A percentile compares a stretch with the other conserved stretches of the same genome.
Evolutionary conservation across 2,797 vertebrate species (phyloP).

Genomic region (Glyptemys insculpta): DNA sequence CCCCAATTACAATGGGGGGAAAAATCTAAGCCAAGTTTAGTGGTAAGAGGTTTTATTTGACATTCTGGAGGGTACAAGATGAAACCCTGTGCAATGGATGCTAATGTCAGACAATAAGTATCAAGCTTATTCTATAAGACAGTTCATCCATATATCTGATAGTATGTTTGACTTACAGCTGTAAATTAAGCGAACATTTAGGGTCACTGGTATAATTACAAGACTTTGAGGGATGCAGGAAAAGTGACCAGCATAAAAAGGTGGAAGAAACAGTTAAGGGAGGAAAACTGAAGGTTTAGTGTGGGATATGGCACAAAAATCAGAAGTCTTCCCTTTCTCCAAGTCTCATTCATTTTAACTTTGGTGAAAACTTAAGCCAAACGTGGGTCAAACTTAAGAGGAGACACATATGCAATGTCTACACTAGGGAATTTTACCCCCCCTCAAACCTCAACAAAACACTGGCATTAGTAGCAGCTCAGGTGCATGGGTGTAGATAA

Average conservation of each 20-base stretch:
- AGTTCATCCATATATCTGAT: neutral
- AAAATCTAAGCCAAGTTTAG: neutral
- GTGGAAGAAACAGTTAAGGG: neutral
- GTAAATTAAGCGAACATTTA: neutral
- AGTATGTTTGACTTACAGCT: neutral
- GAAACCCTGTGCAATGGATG: neutral
- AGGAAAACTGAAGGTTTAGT: neutral
- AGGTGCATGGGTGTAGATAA: neutral
- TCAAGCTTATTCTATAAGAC: neutral
- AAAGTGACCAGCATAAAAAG: neutral
- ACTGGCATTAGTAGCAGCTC: neutral
- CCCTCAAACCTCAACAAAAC: neutral
- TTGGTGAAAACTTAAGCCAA: neutral
- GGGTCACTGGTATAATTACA: neutral
- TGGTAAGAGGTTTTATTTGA: neutral
- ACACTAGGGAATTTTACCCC: neutral
- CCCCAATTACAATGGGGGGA: neutral
- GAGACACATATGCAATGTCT: neutral
- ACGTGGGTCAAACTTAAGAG: neutral
- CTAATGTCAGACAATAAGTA: neutral
- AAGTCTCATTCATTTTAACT: neutral
- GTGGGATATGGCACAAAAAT: neutral
- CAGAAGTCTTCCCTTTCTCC: neutral
- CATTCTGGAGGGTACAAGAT: neutral
- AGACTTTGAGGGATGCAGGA: neutral